A percentile compares a stretch with the other conserved stretches of the same genome.
Conservation (phyloP, 2,888 invertebrate genomes). For the Ophonus ardosiacus region DNA sequence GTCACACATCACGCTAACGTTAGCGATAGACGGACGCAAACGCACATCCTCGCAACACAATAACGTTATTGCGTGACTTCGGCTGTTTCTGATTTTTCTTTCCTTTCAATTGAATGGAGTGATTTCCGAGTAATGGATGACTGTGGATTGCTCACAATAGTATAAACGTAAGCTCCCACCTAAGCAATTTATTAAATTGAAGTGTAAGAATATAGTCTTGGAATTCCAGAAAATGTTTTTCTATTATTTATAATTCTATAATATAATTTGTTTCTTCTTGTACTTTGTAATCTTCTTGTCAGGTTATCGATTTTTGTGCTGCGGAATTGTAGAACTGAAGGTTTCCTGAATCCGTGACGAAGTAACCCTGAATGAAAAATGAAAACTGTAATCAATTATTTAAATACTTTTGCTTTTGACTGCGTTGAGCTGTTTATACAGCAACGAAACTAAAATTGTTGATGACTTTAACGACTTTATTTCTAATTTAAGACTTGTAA, state of each 20-base stretch:
- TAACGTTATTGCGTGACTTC: slow-evolving; percentile 60
- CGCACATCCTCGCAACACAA: slow-evolving; percentile 48
- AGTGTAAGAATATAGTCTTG: slow-evolving; percentile 51
- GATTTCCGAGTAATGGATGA: slow-evolving; percentile 63
- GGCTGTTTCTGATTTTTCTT: slow-evolving; percentile 56
- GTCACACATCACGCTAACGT: slow-evolving; percentile 56
- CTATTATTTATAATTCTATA: slow-evolving; percentile 43
- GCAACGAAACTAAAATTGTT: neutral
- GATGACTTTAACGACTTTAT: neutral
- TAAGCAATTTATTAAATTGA: slow-evolving; percentile 63
- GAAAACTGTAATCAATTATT: neutral
- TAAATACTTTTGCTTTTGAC: neutral
- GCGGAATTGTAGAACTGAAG: neutral
- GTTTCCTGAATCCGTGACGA: neutral
- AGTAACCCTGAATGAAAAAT: neutral
- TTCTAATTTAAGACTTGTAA: neutral
- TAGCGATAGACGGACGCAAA: slow-evolving; percentile 23
- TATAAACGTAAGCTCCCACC: slow-evolving; percentile 51
- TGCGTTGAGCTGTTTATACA: neutral
- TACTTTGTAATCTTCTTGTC: neutral
- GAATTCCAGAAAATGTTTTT: slow-evolving; percentile 32
- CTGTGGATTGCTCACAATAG: slow-evolving; percentile 60
- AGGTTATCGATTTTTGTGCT: neutral
- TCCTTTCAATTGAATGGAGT: slow-evolving; percentile 63
- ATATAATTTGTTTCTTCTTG: slow-evolving; percentile 2